phyloP scores from a whole-genome alignment of 1,140 invertebrate species.

The Acromyrmex heyeri region DNA sequence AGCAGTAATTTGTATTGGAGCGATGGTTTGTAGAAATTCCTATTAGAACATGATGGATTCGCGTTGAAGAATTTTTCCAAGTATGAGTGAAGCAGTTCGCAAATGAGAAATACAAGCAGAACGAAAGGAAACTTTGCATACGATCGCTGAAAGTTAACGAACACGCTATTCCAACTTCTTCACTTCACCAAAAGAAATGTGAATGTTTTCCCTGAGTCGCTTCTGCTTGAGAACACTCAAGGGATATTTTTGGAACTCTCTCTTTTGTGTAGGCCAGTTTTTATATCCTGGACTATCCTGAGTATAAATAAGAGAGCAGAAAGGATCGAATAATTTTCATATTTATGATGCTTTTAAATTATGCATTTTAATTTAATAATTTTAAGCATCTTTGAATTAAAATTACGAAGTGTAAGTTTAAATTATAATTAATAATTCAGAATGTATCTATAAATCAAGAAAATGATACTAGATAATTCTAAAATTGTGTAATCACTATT shows the following conservation, averaged over 20 bases:
- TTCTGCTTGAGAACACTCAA: background rate
- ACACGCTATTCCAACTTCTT: slow-evolving; percentile 49
- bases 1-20: background rate
- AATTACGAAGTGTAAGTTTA: background rate
- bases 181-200: slow-evolving; percentile 8
- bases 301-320: background rate
- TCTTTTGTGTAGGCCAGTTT: slow-evolving; percentile 1
- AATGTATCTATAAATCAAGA: background rate
- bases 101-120: slow-evolving; percentile 85
- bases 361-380: background rate
- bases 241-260: slow-evolving; percentile 10
- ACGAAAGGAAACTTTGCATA: slow-evolving; percentile 63
- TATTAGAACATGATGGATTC: slow-evolving; percentile 10
- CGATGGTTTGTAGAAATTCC: background rate
- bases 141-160: slow-evolving; percentile 51
- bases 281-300: slow-evolving; percentile 1
- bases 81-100: slow-evolving; percentile 82
- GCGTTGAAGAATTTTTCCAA: background rate
- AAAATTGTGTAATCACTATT: background rate
- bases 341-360: background rate
- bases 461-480: background rate
- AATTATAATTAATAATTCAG: background rate
- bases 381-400: background rate
- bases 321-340: slow-evolving; percentile 11
- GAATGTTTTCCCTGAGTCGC: background rate